Conservation (phyloP, 2,113 vertebrate species). For the Phrynosoma blainvillii region DNA sequence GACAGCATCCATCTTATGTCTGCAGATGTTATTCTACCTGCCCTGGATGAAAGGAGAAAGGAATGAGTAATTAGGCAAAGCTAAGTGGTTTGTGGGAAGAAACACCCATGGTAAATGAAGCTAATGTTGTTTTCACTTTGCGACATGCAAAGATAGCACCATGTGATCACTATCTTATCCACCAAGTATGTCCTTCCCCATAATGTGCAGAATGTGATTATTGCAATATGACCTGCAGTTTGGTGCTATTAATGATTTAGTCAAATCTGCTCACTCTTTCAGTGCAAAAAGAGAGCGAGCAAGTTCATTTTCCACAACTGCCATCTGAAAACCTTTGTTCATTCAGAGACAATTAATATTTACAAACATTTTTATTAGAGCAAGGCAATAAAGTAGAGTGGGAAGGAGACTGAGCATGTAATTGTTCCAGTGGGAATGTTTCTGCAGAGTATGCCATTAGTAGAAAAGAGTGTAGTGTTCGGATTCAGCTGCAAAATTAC, state of each 20-base stretch:
- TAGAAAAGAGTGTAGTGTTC: conserved; percentile 10
- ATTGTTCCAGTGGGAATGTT: conserved; percentile 35
- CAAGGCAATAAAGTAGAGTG: conserved; percentile 49
- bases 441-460: background rate
- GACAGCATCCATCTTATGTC: conserved; percentile 51
- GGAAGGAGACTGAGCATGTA: conserved; percentile 27
- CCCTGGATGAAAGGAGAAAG: conserved; percentile 54
- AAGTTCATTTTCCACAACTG: conserved; percentile 32
- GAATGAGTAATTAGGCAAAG: conserved; percentile 62
- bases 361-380: conserved; percentile 54
- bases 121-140: conserved; percentile 60
- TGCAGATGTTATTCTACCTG: background rate
- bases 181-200: background rate
- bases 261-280: conserved; percentile 47
- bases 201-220: background rate
- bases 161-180: conserved; percentile 44
- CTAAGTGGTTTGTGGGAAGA: conserved; percentile 65
- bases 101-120: conserved; percentile 66
- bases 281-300: conserved; percentile 13
- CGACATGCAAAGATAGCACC: background rate
- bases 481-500: conserved; percentile 32
- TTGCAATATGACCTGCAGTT: conserved; percentile 40
- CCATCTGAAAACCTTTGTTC: conserved; percentile 36
- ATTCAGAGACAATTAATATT: conserved; percentile 42
- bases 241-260: conserved; percentile 46